A percentile compares a stretch with the other conserved stretches of the same genome.
phyloP scores from a whole-genome alignment of 2,797 vertebrate species.

The Cephalopachus bancanus region DNA sequence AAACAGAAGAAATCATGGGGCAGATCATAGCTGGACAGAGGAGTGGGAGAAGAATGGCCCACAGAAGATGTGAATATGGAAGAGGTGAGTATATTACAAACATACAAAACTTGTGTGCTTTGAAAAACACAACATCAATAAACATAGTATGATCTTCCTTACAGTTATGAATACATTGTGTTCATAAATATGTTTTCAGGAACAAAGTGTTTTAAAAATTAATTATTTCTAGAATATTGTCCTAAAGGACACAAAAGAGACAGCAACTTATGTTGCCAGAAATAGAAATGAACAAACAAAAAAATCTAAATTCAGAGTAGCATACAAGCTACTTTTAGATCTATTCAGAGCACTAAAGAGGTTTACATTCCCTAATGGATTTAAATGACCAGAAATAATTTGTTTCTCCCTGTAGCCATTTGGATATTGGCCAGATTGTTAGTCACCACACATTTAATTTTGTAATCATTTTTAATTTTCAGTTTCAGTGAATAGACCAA shows the following conservation, averaged over 20 bases:
- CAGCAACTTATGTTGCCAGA: background rate
- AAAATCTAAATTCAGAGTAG: background rate
- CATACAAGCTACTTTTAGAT: conserved; percentile 19
- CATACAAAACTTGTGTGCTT: background rate
- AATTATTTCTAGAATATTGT: background rate
- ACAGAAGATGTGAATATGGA: background rate
- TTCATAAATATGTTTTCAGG: background rate
- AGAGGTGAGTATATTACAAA: background rate
- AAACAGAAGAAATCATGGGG: background rate
- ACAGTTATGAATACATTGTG: background rate
- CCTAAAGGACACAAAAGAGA: background rate
- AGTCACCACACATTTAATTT: background rate
- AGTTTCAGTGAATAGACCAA: background rate
- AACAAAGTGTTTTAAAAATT: conserved; percentile 12
- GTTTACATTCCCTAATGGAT: background rate
- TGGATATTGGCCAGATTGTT: background rate
- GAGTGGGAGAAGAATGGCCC: background rate
- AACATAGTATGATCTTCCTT: background rate
- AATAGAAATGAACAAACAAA: background rate
- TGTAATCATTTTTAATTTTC: conserved; percentile 39
- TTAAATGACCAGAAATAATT: conserved; percentile 55
- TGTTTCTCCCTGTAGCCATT: conserved; percentile 28
- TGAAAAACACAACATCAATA: background rate
- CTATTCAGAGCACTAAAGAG: background rate
- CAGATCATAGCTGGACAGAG: background rate